Conservation (phyloP, 1,140 invertebrate species). For the Meteorus sp. region DNA sequence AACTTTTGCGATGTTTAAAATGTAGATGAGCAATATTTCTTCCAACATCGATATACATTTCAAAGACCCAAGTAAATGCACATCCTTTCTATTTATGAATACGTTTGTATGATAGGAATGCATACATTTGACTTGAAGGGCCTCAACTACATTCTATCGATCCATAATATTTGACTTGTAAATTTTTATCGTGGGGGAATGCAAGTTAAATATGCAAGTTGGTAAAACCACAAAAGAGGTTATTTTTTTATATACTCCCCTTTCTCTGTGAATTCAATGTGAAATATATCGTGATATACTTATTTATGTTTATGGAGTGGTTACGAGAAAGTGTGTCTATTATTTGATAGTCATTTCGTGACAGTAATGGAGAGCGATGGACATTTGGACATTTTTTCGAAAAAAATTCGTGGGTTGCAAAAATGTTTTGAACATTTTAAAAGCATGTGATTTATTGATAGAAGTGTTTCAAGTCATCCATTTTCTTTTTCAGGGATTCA, state of each 20-base stretch:
- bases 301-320: no score
- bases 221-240: slow-evolving; percentile 18
- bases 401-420: no score
- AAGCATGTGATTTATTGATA: slow-evolving; percentile 12
- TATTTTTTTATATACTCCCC: slow-evolving; percentile 16
- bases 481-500: background rate
- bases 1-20: background rate
- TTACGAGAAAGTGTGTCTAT: no score
- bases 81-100: background rate
- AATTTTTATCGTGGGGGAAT: slow-evolving; percentile 24
- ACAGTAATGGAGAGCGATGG: no score
- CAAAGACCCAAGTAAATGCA: slow-evolving; percentile 9
- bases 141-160: slow-evolving; percentile 21
- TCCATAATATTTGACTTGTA: slow-evolving; percentile 24
- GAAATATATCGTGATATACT: background rate
- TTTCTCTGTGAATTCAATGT: background rate
- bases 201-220: slow-evolving; percentile 22
- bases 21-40: background rate
- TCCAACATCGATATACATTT: background rate
- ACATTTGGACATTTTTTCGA: no score
- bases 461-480: slow-evolving; percentile 9
- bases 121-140: background rate
- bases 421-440: no score
- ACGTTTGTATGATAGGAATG: background rate
- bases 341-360: no score